Conservation (phyloP, 2,888 invertebrate genomes). For the Mythimna lalbum region DNA sequence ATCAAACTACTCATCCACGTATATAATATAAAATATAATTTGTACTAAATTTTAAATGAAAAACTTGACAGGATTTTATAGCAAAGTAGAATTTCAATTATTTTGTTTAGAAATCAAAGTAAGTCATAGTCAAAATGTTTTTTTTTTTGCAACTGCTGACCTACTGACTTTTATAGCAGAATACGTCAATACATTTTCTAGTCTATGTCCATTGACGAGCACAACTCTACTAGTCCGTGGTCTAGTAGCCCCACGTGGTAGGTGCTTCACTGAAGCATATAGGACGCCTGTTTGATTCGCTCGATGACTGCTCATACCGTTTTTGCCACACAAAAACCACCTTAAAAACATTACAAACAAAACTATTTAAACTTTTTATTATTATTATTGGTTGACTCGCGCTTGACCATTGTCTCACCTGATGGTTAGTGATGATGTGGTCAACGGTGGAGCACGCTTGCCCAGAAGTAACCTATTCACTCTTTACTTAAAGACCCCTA, state of each 20-base stretch:
- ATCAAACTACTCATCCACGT: no score
- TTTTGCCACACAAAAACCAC: background rate
- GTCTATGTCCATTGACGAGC: slow-evolving; percentile 41
- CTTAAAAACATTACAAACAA: background rate
- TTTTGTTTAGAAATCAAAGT: no score
- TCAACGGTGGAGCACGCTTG: no score
- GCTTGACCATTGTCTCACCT: no score
- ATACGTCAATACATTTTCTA: slow-evolving; percentile 11
- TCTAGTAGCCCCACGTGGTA: slow-evolving; percentile 69
- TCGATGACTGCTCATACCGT: slow-evolving; percentile 52
- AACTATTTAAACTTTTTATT: background rate
- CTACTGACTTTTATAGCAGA: background rate
- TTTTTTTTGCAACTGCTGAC: background rate
- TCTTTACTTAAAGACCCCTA: no score
- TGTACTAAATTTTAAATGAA: no score
- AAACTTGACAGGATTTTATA: no score
- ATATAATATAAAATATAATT: no score
- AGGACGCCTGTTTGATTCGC: slow-evolving; percentile 69
- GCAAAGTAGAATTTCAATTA: no score
- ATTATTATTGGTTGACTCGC: no score
- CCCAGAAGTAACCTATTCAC: no score
- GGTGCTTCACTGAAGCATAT: slow-evolving; percentile 76
- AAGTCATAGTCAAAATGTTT: background rate
- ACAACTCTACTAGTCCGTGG: slow-evolving; percentile 59
- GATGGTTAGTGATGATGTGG: no score